These are phyloP conservation scores for Bufo bufo DNA, from an alignment of 2,113 vertebrate genomes.

Conservation along the genomic window DNA sequence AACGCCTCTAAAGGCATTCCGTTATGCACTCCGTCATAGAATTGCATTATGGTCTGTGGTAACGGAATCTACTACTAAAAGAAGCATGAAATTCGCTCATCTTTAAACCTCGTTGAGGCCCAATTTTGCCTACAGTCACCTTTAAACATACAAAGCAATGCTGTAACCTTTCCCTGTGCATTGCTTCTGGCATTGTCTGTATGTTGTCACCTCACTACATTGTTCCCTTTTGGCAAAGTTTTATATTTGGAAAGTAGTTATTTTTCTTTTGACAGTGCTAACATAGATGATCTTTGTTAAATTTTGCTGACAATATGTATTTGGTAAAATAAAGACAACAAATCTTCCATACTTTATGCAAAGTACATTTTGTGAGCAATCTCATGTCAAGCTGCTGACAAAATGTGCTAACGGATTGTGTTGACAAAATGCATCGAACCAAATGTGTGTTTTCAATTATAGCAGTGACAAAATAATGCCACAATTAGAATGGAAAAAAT, in stretches of 20 bases:
- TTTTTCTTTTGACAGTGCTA: neutral
- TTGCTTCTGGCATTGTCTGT: neutral
- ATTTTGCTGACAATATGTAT: constrained; percentile 26
- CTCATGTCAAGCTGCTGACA: constrained; percentile 40
- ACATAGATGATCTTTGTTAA: neutral
- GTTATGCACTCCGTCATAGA: too few species aligned
- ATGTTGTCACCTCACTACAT: neutral
- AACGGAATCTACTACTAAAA: too few species aligned
- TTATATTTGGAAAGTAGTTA: neutral
- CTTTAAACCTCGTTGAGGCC: too few species aligned
- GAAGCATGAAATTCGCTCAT: too few species aligned
- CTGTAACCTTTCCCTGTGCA: too few species aligned
- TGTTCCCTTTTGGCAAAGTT: neutral
- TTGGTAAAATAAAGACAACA: constrained; percentile 26
- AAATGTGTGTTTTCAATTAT: constrained; percentile 39
- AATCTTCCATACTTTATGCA: constrained; percentile 29
- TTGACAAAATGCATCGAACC: constrained; percentile 12
- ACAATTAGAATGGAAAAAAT: neutral
- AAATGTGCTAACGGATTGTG: constrained; percentile 39
- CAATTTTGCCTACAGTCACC: too few species aligned
- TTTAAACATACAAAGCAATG: too few species aligned
- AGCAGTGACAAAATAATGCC: neutral
- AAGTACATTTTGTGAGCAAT: neutral
- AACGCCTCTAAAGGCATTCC: too few species aligned
- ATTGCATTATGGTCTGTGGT: too few species aligned